Evolutionary conservation across 2,113 vertebrate genomes (phyloP), one percentile per base, ranked within the genome.

Genomic region (Pseudopipra pipra): DNA sequence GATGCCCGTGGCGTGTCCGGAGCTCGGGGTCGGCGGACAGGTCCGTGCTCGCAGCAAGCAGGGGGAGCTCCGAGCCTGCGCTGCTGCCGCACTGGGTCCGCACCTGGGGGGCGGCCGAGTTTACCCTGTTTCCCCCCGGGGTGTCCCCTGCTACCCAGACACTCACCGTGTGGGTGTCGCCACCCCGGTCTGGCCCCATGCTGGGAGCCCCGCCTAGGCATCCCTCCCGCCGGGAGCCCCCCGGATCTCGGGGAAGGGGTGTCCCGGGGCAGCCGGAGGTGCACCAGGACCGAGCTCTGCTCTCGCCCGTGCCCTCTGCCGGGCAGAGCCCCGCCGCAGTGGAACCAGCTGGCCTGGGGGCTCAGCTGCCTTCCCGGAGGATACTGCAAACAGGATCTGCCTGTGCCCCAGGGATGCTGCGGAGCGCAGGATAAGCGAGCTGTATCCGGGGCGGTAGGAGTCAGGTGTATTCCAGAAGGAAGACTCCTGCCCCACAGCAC

Each of bases 11-110:
- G 35, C 3, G 35, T 12, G 66, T 35, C n/a, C 12, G n/a, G 51
- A 31, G 47, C 14, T 19, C 9, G 30, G 82, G 71, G 25, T 30
- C 2, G 9, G 47, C 11, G 20, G 56, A 39, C 44, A 5, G 51
- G 15, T 19, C 41, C 3, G 65, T 18, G 41, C 41, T 66, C 6
- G 31, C 61, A 52, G 43, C 78, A 85, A 81, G 78, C 77, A 78
- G 85, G 70, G 74, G 78, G 74, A 94, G 87, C 73, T 87, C 94
- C 12, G 70, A 87, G 54, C 58, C 62, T 9, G 75, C n/a, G 12
- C 54, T 37, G 85, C 80, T 2, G 21, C 71, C 8, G 28, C 24
- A 20, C 30, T 24, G 8, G 37, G 5, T 27, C 66, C 0, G 33
- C 16, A 8, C 35, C 24, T 8, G 9, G 6, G 39, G 82, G 19